A percentile compares a stretch with the other conserved stretches of the same genome.
phyloP scores from a whole-genome alignment of 2,888 invertebrate genomes.

The Hofmannophila pseudospretella region DNA sequence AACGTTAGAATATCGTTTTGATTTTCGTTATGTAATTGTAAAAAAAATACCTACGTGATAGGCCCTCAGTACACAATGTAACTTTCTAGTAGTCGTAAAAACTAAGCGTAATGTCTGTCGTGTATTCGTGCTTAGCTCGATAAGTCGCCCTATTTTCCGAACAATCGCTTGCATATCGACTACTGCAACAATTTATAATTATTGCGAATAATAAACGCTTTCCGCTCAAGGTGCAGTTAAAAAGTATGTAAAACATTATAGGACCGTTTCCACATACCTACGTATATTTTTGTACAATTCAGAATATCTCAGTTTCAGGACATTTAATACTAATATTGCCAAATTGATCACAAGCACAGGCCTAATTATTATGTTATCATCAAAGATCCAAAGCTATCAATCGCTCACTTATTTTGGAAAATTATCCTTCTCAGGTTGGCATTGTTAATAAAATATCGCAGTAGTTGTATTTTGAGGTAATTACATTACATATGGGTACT shows the following conservation, averaged over 20 bases:
- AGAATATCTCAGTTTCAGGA: too few species aligned
- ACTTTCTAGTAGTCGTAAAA: constrained; percentile 27
- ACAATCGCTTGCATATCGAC: constrained; percentile 24
- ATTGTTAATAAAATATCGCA: too few species aligned
- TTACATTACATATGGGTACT: neutral
- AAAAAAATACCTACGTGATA: too few species aligned
- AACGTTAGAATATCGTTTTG: too few species aligned
- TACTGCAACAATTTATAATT: neutral
- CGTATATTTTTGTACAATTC: neutral
- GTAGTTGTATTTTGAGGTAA: too few species aligned
- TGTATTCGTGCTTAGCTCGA: constrained; percentile 40
- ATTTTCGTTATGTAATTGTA: too few species aligned
- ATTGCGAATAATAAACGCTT: neutral
- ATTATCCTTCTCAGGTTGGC: too few species aligned
- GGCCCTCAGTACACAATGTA: constrained; percentile 21
- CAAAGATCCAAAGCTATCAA: too few species aligned
- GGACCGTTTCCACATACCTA: neutral
- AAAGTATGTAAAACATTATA: neutral
- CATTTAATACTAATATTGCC: too few species aligned
- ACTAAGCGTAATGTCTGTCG: constrained; percentile 38
- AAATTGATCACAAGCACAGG: too few species aligned
- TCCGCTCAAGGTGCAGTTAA: neutral
- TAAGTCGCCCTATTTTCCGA: constrained; percentile 57
- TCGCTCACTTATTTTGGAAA: too few species aligned
- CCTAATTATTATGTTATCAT: too few species aligned